Evolutionary conservation across 2,888 invertebrate genomes (phyloP).

Genomic region (Carpatolechia fugitivella): DNA sequence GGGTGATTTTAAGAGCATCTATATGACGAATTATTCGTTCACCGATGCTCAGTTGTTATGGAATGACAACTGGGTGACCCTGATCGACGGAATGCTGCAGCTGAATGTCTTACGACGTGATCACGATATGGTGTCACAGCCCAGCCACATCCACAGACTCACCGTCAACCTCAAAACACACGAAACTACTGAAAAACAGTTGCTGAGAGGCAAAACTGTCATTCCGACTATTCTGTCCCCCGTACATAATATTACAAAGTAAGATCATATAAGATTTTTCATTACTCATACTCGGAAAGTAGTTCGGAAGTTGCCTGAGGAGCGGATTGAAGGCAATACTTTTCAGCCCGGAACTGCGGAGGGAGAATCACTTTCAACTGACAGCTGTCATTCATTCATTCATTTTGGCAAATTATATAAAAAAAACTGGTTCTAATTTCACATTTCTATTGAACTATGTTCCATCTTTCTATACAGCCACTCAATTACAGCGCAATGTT

Average conservation of each 20-base stretch:
- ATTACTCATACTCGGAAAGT: too few relatives aligned
- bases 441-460: too few relatives aligned
- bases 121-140: slow-evolving; percentile 80
- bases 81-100: slow-evolving; percentile 91
- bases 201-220: background rate
- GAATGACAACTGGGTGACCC: slow-evolving; percentile 88
- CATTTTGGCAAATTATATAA: too few relatives aligned
- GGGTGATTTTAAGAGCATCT: slow-evolving; percentile 43
- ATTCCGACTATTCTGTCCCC: background rate
- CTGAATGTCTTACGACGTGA: slow-evolving; percentile 81
- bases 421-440: too few relatives aligned
- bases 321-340: too few relatives aligned
- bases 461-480: too few relatives aligned
- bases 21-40: slow-evolving; percentile 33
- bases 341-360: too few relatives aligned
- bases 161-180: slow-evolving; percentile 40
- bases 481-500: too few relatives aligned
- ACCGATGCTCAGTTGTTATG: slow-evolving; percentile 71
- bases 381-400: too few relatives aligned
- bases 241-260: background rate
- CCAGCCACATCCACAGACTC: slow-evolving; percentile 61
- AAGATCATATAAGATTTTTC: too few relatives aligned
- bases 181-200: background rate
- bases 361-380: too few relatives aligned
- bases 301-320: too few relatives aligned